Percentiles rank a stretch among this genome's conserved stretches.
Evolutionary conservation across 2,888 invertebrate genomes (phyloP).

Genomic region (Pseudococcus viburni): DNA sequence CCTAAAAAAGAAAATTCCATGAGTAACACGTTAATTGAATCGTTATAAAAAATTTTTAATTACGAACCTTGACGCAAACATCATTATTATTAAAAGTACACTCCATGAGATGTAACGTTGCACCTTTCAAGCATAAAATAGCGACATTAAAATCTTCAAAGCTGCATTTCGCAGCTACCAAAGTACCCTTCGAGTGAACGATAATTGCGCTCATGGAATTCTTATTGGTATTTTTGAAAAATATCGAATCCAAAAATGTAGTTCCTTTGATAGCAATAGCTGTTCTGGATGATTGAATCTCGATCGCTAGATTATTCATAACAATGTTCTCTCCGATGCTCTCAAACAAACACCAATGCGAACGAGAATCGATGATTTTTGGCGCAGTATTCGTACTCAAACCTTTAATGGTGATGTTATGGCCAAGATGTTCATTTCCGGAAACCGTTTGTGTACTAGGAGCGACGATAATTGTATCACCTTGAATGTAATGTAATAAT

Average conservation of each 20-base stretch:
- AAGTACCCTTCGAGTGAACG: background rate
- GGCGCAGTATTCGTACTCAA: background rate
- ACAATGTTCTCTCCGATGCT: conserved; percentile 2
- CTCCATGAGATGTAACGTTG: conserved; percentile 6
- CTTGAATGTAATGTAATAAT: conserved; percentile 4
- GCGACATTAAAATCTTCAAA: conserved; percentile 25
- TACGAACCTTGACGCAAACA: conserved; percentile 5
- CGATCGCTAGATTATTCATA: background rate
- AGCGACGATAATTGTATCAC: conserved; percentile 28
- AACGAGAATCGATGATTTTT: background rate
- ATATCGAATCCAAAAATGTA: conserved; percentile 12
- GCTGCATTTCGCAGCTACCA: conserved; percentile 3
- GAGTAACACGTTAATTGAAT: background rate
- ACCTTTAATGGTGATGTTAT: conserved; percentile 12
- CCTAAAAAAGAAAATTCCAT: background rate
- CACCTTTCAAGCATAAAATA: conserved; percentile 22
- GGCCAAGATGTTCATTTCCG: background rate
- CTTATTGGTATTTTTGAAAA: background rate
- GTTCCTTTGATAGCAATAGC: background rate
- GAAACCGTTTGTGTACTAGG: background rate
- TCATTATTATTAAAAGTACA: conserved; percentile 21
- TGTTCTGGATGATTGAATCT: background rate
- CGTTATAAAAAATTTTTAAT: background rate
- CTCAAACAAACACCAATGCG: conserved; percentile 38
- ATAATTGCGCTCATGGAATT: conserved; percentile 19